Base-by-base conservation (phyloP, 2,888 invertebrate genomes). In the Myopa testacea region DNA sequence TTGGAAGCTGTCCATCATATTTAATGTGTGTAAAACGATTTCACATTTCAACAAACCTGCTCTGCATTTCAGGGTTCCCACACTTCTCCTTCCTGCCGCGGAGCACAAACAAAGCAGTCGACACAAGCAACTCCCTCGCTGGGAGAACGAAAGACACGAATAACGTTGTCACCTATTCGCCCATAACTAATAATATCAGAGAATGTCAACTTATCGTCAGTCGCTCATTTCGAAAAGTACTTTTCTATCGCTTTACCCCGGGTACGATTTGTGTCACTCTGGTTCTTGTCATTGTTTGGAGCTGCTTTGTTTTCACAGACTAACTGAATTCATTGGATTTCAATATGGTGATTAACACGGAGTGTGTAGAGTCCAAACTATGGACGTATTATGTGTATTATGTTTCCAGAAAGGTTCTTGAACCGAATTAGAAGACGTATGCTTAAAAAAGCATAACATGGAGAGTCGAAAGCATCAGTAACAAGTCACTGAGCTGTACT, bases 241-340 rank as follows among this genome's bases (percentile, higher is more conserved):
- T 65, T 34, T 74, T 75, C 34, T 38, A 52, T n/a, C 3, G 34
- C 34, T 50, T n/a, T 72, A 3, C 58, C 3, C 14, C 38, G 74
- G 34, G 12, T 16, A 52, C 50, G 65, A 75, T 75, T 75, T 67
- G 65, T 75, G 74, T 75, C 74, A 75, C 50, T 75, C 52, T 45
- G 3, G 40, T 63, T 45, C 68, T 58, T 40, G 50, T 34, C 34
- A 50, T 70, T 60, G 69, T 75, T 69, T 40, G 38, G 26, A 12
- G 52, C 38, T 60, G 69, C 68, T 68, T 26, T 69, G 67, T 75
- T 37, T 52, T 40, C 55, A 55, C 8, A 55, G n/a, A 55, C 8
- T 4, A 26, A 55, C 71, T 58, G 71, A 45, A 45, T 45, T 45
- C 71, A 71, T 37, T 37, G 71, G 14, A 38, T 72, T 72, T 65